phyloP scores from a whole-genome alignment of 2,888 invertebrate species.

The Stenodera caucasica region DNA sequence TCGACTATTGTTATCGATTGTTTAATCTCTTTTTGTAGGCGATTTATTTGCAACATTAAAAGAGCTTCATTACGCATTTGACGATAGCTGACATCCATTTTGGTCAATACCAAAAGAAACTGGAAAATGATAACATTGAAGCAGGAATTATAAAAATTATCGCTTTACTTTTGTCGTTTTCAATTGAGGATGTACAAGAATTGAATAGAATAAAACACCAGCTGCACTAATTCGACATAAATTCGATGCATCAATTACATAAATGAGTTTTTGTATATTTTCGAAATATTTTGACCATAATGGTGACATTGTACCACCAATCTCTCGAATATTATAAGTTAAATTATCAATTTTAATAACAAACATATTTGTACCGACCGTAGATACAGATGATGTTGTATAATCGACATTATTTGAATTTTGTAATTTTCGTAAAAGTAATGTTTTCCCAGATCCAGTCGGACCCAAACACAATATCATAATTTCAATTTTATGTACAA shows the following conservation, averaged over 20 bases:
- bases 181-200: conserved; percentile 72
- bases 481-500: neutral
- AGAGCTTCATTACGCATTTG: conserved; percentile 87
- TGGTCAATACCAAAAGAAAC: conserved; percentile 73
- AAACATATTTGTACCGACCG: conserved; percentile 77
- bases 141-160: conserved; percentile 11
- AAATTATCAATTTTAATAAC: conserved; percentile 58
- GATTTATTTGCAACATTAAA: conserved; percentile 75
- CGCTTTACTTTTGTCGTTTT: conserved; percentile 65
- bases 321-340: conserved; percentile 62
- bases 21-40: conserved; percentile 68
- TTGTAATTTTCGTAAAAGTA: conserved; percentile 73
- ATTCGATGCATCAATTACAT: conserved; percentile 82
- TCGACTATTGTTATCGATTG: conserved; percentile 72
- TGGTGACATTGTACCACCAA: conserved; percentile 81
- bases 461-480: conserved; percentile 73
- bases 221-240: conserved; percentile 85
- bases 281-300: conserved; percentile 78
- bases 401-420: conserved; percentile 70
- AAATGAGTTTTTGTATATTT: conserved; percentile 69
- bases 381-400: conserved; percentile 77
- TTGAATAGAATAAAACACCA: conserved; percentile 76
- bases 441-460: conserved; percentile 78
- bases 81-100: conserved; percentile 84
- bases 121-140: conserved; percentile 43